A percentile compares a stretch with the other conserved stretches of the same genome.
phyloP scores from a whole-genome alignment of 2,797 vertebrate species.

The Cygnus olor region DNA sequence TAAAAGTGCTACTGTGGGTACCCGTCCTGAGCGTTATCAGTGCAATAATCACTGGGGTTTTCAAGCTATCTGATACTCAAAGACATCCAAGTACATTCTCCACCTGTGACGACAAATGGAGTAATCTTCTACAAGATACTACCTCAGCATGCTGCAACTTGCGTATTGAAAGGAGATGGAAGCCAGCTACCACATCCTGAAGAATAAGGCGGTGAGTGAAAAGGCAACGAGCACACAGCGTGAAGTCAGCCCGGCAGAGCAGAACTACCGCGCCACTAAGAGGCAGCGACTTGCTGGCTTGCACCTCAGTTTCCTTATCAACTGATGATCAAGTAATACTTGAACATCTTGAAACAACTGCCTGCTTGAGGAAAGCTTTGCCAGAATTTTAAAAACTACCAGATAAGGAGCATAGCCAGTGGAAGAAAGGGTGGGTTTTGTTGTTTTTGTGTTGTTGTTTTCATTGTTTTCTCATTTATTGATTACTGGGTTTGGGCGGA shows the following conservation, averaged over 20 bases:
- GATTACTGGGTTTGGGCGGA: neutral
- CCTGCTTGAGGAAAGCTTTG: neutral
- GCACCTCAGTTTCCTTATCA: neutral
- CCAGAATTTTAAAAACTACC: neutral
- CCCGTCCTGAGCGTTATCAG: neutral
- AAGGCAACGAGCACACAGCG: neutral
- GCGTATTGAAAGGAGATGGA: neutral
- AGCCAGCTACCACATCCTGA: conserved; percentile 51
- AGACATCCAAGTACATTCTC: neutral
- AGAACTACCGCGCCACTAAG: neutral
- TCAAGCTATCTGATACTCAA: neutral
- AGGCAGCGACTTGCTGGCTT: neutral
- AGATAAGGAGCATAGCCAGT: neutral
- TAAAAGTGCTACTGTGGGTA: neutral
- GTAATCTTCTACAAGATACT: neutral
- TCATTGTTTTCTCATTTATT: neutral
- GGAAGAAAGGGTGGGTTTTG: neutral
- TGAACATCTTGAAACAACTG: neutral
- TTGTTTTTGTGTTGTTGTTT: too few species aligned
- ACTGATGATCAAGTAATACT: neutral
- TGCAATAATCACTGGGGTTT: neutral
- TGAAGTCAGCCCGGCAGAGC: neutral
- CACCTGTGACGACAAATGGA: conserved; percentile 38
- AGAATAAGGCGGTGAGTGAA: conserved; percentile 10
- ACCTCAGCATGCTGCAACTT: neutral